These are phyloP conservation scores for Pheosia gnoma DNA, from an alignment of 2,888 invertebrate genomes.

Conservation along the genomic window DNA sequence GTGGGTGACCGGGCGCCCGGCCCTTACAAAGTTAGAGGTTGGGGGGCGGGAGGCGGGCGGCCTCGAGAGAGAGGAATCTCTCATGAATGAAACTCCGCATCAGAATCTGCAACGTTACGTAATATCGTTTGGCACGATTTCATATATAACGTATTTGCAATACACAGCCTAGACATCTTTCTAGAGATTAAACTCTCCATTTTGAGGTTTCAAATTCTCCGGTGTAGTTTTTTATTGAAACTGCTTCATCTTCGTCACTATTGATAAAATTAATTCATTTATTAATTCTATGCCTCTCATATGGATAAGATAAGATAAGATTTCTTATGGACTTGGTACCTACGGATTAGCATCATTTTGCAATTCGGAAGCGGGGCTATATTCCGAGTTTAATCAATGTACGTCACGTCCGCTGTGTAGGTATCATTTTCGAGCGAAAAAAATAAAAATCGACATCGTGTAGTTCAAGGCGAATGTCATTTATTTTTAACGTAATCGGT, in stretches of 20 bases:
- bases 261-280: too few species aligned
- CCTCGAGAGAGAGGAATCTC: conserved; percentile 23
- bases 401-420: conserved; percentile 11
- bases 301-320: too few species aligned
- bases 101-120: conserved; percentile 70
- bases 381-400: background rate
- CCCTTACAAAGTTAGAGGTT: conserved; percentile 12
- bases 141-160: conserved; percentile 30
- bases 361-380: background rate
- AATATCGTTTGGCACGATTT: conserved; percentile 61
- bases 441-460: conserved; percentile 10
- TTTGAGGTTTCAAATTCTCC: too few species aligned
- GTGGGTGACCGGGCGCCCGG: conserved; percentile 21
- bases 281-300: too few species aligned
- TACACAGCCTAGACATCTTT: background rate
- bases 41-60: conserved; percentile 22
- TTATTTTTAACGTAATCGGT: conserved; percentile 38
- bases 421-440: conserved; percentile 14
- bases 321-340: background rate
- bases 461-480: conserved; percentile 31
- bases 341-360: background rate
- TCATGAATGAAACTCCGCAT: conserved; percentile 69
- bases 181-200: too few species aligned
- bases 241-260: too few species aligned
- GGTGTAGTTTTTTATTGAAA: too few species aligned